Base-by-base conservation (phyloP, 2,888 invertebrate species). In the Alloscopus bannaensis region DNA sequence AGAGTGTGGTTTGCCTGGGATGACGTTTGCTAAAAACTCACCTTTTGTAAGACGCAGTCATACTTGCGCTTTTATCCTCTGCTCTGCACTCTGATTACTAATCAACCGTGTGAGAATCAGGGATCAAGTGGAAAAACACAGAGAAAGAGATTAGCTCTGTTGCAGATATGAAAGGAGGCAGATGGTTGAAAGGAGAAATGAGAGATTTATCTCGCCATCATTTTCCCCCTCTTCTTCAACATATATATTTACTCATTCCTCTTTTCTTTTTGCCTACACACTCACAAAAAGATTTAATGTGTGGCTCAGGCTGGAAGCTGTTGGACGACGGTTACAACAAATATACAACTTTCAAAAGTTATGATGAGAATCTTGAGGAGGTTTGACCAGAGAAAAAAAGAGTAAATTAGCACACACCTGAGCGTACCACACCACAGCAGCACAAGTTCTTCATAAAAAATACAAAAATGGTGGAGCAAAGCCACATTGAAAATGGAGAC, bases 101-200 rank as follows among this genome's bases (percentile, higher is more conserved):
- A 66, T 75, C 75, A 68, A 29, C 60, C 60, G 75, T 75, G 75
- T 75, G 75, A 75, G 68, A 75, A 66, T 65, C 47, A 65, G 47
- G 47, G n/a, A n/a, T 65, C 45, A 36, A n/a, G n/a, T n/a, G n/a
- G n/a, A n/a, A n/a, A n/a, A n/a, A n/a, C n/a, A n/a, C n/a, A n/a
- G n/a, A n/a, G n/a, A n/a, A 47, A 47, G 3, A 20, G 65, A 65
- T 47, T 47, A 28, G n/a, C 24, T 42, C 24, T 31, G 31, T 59
- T 59, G 20, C 20, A 2, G 8, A 29, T 29, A 18, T 36, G 50
- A 8, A 47, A 4, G 8, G 20, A 50, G 52, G 20, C 4, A 22
- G 6, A 52, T 22, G 55, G 55, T 28, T 59, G 59, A 24, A 52
- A 8, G 31, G 52, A 52, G 52, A 31, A 59, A 59, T 31, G 59